These are phyloP conservation scores for Rhabdornis inornatus DNA, from an alignment of 2,113 vertebrate genomes.

Conservation along the genomic window DNA sequence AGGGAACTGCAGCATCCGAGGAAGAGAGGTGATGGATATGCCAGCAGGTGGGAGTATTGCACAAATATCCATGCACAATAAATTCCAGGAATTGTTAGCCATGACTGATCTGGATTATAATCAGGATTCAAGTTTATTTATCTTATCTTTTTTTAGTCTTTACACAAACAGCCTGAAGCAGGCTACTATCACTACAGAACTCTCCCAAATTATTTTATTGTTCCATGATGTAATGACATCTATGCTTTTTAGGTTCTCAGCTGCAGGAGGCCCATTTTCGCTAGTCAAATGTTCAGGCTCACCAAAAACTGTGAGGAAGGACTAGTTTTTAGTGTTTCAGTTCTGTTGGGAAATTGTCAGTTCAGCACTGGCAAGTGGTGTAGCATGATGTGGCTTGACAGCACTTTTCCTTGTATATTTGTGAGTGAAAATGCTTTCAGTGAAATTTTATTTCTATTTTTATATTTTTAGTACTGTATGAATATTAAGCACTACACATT, in stretches of 20 bases:
- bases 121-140: background rate
- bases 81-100: background rate
- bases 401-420: slow-evolving; percentile 60
- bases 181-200: background rate
- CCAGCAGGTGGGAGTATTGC: slow-evolving; percentile 17
- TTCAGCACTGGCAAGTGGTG: slow-evolving; percentile 19
- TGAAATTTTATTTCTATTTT: slow-evolving; percentile 77
- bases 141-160: background rate
- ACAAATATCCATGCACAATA: background rate
- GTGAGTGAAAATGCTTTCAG: slow-evolving; percentile 71
- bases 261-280: background rate
- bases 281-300: background rate
- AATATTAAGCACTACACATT: slow-evolving; percentile 56
- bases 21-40: background rate
- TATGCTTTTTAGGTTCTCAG: background rate
- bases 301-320: background rate
- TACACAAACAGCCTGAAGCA: background rate
- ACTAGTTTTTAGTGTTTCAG: background rate
- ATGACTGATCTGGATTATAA: background rate
- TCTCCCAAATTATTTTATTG: background rate
- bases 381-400: slow-evolving; percentile 61
- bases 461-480: slow-evolving; percentile 74
- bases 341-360: slow-evolving; percentile 15
- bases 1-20: background rate
- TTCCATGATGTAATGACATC: background rate